Evolutionary conservation across 2,888 invertebrate species (phyloP), one percentile per base, ranked within the genome.

Genomic region (Bhutanitis thaidina): DNA sequence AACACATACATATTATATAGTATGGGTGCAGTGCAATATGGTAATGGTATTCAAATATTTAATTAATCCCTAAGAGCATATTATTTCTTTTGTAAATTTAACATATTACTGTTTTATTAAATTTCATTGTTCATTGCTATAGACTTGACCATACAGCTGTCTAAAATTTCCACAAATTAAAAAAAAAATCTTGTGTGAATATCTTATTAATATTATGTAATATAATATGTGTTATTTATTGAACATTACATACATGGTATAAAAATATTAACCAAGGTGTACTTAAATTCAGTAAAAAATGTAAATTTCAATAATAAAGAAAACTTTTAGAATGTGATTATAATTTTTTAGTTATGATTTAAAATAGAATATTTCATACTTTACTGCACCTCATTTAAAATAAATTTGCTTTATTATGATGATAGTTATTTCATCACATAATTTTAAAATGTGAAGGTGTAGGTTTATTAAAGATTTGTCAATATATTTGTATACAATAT

Each of bases 401-500:
- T 66, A 61, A 81, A 69, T 66, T 77, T 75, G 58, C 72, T 83
- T 71, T 79, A 76, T 76, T 77, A 72, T 68, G 59, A 70, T 73
- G 72, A 76, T 66, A 58, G 77, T 77, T 80, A 82, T 77, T 69
- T 76, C 73, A 80, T 88, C 83, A 82, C 70, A 76, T 84, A 77
- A 79, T 80, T 80, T 79, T 71, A 74, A 61, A 74, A 74, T 77
- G 79, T 84, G 80, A 75, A 83, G 80, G 71, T 80, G 75, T 87
- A 85, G 83, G 67, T 81, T 79, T 85, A 84, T 74, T 80, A 74
- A 84, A 80, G 68, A 79, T 74, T 80, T 80, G 74, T 83, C 80
- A 80, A 76, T 84, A 84, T 80, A 83, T 81, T 86, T 83, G 76
- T 86, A 85, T 81, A 81, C 69, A 76, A 80, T 72, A 85, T 86